Base-by-base conservation (phyloP, 2,113 vertebrate species). In the Mohoua ochrocephala region DNA sequence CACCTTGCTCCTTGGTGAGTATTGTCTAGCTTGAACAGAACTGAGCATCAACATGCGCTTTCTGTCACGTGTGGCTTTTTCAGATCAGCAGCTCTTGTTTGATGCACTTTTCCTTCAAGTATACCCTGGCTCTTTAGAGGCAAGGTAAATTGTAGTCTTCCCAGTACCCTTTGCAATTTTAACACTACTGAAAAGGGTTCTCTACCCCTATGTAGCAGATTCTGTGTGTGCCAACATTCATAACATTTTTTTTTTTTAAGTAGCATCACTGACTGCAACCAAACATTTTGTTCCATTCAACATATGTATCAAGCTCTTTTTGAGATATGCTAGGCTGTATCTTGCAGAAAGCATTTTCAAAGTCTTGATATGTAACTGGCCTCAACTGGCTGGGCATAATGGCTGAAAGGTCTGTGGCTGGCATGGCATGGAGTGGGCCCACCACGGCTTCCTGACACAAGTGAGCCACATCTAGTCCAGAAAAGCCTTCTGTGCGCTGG, bases 281-380 rank as follows among this genome's bases (percentile, higher is more conserved):
- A 98, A 99, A 99, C 99, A 99, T 99, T 99, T 99, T 99, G 98
- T 99, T 99, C 99, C 99, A 99, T 98, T 99, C 99, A 97, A 99
- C 98, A 97, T 99, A 99, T 91, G 99, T 99, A 98, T 99, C 99
- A 77, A 99, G 98, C 98, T 99, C 99, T 99, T 99, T 99, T 97
- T 99, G 99, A 97, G 99, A 99, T 99, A 99, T 99, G 98, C 99
- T 99, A 97, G 99, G 99, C 98, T 99, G 99, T 97, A 99, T 99
- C 99, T 99, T 99, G 98, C 99, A 99, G 98, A 99, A 99, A 95
- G 99, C 99, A 97, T 99, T 99, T 98, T 99, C 99, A 98, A 99
- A 99, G 99, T 99, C 99, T 98, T 99, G 99, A 98, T 99, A 99
- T 69, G 99, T 99, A 81, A 99, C 96, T n/a, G 99, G 99, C 97